phyloP scores from a whole-genome alignment of 2,113 vertebrate genomes.

The Bos javanicus region DNA sequence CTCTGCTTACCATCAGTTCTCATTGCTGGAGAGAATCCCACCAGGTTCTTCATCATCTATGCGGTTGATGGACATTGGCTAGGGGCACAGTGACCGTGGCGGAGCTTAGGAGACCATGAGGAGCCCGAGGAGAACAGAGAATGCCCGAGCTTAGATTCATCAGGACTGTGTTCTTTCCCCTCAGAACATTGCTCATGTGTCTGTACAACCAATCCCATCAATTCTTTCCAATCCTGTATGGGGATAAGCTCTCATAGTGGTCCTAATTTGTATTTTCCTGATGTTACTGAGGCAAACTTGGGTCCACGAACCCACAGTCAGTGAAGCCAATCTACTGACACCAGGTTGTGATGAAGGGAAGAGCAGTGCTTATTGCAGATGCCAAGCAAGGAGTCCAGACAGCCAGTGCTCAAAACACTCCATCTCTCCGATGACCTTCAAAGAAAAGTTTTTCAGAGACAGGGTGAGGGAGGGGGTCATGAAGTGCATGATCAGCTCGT shows the following conservation, averaged over 20 bases:
- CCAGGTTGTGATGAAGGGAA: not conserved
- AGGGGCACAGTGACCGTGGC: not conserved
- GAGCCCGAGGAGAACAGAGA: fast-evolving
- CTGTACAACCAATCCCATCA: not conserved
- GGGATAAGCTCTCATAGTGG: not conserved
- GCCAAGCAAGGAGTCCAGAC: not conserved
- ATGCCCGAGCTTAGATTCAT: not conserved
- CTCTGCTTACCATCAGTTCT: not conserved
- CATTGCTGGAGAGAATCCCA: not conserved
- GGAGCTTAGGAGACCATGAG: not conserved
- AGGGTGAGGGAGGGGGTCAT: not conserved
- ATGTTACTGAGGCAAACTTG: not conserved
- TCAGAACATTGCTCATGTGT: not conserved
- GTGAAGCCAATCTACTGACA: not conserved
- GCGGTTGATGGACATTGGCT: not conserved
- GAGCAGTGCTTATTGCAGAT: not conserved
- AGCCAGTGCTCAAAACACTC: not conserved
- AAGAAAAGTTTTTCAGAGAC: not conserved
- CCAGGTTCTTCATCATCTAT: not conserved
- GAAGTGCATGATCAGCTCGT: not conserved
- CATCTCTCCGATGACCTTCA: not conserved
- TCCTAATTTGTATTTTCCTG: not conserved
- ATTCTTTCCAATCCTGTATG: not conserved
- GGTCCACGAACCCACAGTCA: not conserved
- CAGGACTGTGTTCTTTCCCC: not conserved